Base-by-base conservation (phyloP, 2,888 invertebrate genomes). In the Drymonia ruficornis region DNA sequence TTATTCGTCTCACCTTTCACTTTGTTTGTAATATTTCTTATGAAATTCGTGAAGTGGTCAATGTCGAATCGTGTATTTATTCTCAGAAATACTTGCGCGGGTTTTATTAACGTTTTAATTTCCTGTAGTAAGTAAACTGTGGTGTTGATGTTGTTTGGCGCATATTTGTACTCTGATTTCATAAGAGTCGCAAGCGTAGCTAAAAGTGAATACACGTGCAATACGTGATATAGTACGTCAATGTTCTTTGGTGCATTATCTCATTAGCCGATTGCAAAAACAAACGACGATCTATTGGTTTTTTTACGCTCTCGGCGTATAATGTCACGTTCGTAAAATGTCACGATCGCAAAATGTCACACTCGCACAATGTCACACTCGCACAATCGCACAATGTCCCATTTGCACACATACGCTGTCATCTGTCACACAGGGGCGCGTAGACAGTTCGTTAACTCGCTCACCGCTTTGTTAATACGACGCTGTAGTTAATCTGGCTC, bases 1-100 rank as follows among this genome's bases (percentile, higher is more conserved):
- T 52, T 62, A 57, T 61, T 59, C 50, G 58, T 55, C 45, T 56
- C 61, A 48, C 29, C 56, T 56, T 57, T 52, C 56, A 59, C 53
- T 55, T 43, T 50, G 47, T 46, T 36, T 34, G 31, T 52, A 19
- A 53, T 64, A 52, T 65, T 61, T 56, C 46, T 60, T 60, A 45
- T 53, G 56, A 42, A 46, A 48, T 28, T 47, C 49, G 53, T 49
- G 56, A 55, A 49, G 19, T 49, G 49, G 56, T 50, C 15, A 15
- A 43, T 13, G 45, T 31, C 51, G 45, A 28, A 28, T 23, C 15
- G 8, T 15, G 45, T 28, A 45, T 45, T 45, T 45, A 45, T 45
- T 28, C 45, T 45, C 3, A n/a, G 45, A 28, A 45, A 28, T n/a
- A 15, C 19, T 43, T 18, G 19, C 9, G 16, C 19, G 18, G 19